Conservation (phyloP, 2,797 vertebrate genomes). For the Simalia tracyae region DNA sequence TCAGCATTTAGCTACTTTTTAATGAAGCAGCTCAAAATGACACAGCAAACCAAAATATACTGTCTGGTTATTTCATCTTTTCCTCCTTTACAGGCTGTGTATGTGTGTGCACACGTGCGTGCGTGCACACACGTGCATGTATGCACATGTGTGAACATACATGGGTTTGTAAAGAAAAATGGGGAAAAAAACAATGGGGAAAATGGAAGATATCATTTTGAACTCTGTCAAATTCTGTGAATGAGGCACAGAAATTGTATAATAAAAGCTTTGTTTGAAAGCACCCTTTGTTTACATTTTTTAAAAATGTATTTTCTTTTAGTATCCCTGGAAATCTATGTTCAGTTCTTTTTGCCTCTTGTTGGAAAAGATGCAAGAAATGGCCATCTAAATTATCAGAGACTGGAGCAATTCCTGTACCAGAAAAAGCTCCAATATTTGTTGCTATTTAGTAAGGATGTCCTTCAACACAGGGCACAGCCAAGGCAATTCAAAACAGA, state of each 20-base stretch:
- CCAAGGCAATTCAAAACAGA: not conserved
- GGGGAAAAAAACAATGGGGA: not conserved
- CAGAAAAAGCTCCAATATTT: too few relatives aligned
- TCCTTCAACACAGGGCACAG: not conserved
- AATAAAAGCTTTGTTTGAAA: not conserved
- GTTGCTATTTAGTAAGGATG: too few relatives aligned
- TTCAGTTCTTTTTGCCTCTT: not conserved
- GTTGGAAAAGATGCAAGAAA: not conserved
- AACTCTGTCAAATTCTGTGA: too few relatives aligned
- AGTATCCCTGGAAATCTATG: not conserved
- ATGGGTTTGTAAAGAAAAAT: too few relatives aligned
- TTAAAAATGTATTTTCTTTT: not conserved
- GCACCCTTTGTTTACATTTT: not conserved
- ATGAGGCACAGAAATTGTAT: too few relatives aligned
- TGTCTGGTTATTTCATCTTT: not conserved
- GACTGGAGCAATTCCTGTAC: too few relatives aligned
- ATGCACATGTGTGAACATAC: too few relatives aligned
- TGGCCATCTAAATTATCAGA: too few relatives aligned
- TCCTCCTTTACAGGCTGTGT: not conserved
- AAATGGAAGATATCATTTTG: not conserved
- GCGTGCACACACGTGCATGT: rapidly evolving
- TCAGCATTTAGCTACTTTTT: not conserved
- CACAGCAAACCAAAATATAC: not conserved
- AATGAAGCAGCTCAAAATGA: not conserved
- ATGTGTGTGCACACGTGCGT: too few relatives aligned